Base-by-base conservation (phyloP, 2,797 vertebrate species). In the Yasuhikotakia modesta region DNA sequence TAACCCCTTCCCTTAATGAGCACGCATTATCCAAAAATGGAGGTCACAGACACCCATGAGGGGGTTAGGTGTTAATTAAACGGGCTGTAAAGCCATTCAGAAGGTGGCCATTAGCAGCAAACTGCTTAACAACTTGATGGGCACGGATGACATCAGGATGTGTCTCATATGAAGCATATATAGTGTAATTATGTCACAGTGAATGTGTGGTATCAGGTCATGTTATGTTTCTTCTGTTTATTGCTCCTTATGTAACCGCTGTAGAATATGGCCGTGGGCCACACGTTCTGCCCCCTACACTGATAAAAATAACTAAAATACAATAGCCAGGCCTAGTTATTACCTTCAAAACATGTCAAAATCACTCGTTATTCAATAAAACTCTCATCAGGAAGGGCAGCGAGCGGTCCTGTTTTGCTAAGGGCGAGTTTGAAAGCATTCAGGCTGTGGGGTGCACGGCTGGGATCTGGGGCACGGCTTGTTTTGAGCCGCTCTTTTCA, bases 1-100 rank as follows among this genome's bases (percentile, higher is more conserved):
- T 75, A 79, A 82, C 60, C 60, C 43, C 39, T 19, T 45, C 57
- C 17, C 50, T 24, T 70, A 78, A 78, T 78, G 67, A 76, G 77
- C 64, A 30, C 2, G 48, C 55, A n/a, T 22, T 32, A 32, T 22
- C 17, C 64, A 39, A 65, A 81, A 30, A 67, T 65, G 22, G 16
- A 53, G 74, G 74, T 76, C 74, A 76, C 11, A 10, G 27, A 55
- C 16, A 46, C 45, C 52, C 1, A 1, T 16, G 35, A 19, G 22
- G 58, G 65, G 50, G 50, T 72, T 68, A 46, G 24, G 4, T 24
- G 2, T 76, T 67, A 76, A 76, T 76, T 76, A 57, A 76, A 48
- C 50, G 43, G 58, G 24, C 52, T 39, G 46, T 50, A 13, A 46
- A 76, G 24, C 53, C 5, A 43, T 61, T 50, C 22, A 68, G 52